Percentiles rank a stretch among this genome's conserved stretches.
Evolutionary conservation across 2,113 vertebrate genomes (phyloP).

Genomic region (Cepphus grylle): DNA sequence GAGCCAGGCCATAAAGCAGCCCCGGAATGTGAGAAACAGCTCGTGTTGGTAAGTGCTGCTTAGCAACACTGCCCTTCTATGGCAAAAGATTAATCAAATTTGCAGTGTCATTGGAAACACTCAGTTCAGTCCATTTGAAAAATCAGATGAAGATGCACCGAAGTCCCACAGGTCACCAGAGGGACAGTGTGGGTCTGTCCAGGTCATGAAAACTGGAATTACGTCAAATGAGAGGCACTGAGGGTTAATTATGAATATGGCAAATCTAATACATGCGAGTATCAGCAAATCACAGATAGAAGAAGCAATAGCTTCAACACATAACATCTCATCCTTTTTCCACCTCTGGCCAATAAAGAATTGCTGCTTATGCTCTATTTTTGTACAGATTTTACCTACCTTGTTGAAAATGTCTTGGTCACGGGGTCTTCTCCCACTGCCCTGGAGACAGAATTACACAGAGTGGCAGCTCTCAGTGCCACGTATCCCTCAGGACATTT

Average conservation of each 20-base stretch:
- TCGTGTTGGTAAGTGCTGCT: conserved; percentile 15
- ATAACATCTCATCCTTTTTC: background rate
- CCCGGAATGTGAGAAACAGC: background rate
- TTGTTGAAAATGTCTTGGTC: background rate
- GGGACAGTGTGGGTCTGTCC: background rate
- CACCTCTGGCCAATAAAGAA: background rate
- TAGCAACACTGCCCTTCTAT: conserved; percentile 62
- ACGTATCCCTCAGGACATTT: background rate
- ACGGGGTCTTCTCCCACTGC: background rate
- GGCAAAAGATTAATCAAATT: conserved; percentile 14
- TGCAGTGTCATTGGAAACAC: conserved; percentile 38
- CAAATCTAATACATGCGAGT: background rate
- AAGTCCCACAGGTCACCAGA: conserved; percentile 15
- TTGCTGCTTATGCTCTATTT: background rate
- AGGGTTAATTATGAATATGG: conserved; percentile 18
- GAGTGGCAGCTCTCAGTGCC: background rate
- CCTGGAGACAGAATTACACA: background rate
- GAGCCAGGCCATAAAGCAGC: conserved; percentile 2
- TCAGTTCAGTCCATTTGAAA: background rate
- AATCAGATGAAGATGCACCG: background rate
- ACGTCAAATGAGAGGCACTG: background rate
- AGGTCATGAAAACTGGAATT: conserved; percentile 22
- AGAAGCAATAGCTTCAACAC: background rate
- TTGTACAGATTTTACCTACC: background rate
- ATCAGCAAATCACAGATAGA: background rate